phyloP scores from a whole-genome alignment of 1,140 invertebrate species.

The Cotesia typhae region DNA sequence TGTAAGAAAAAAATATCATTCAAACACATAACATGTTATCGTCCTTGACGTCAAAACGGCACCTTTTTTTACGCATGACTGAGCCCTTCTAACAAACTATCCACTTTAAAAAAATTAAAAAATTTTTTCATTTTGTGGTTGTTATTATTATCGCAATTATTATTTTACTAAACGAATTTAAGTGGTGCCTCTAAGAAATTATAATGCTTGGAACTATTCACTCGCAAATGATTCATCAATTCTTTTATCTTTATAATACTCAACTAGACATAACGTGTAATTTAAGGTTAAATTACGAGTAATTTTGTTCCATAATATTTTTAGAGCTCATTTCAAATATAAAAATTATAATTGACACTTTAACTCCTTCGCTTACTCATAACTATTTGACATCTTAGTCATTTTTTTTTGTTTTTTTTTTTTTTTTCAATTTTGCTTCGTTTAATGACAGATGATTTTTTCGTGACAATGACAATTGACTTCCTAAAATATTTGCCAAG shows the following conservation, averaged over 20 bases:
- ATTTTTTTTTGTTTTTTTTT: too few species aligned
- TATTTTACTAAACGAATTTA: slow-evolving; percentile 1
- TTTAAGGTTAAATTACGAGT: slow-evolving; percentile 5
- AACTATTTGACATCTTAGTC: too few species aligned
- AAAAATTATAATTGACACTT: slow-evolving; percentile 10
- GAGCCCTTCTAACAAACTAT: slow-evolving; percentile 18
- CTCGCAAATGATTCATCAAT: slow-evolving; percentile 20
- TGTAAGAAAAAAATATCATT: neutral
- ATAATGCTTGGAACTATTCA: neutral
- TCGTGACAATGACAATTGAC: too few species aligned
- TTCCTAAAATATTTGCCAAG: too few species aligned
- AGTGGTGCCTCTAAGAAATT: neutral
- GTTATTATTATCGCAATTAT: neutral
- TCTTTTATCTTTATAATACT: neutral
- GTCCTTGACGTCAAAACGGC: slow-evolving; percentile 27
- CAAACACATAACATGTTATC: slow-evolving; percentile 15
- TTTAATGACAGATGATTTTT: too few species aligned
- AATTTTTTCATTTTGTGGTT: neutral
- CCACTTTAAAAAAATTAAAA: neutral
- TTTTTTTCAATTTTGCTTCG: too few species aligned
- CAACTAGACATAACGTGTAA: slow-evolving; percentile 3
- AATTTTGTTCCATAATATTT: neutral
- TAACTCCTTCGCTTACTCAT: neutral
- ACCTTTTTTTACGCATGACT: slow-evolving; percentile 20
- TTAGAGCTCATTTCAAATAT: slow-evolving; percentile 2